These are phyloP conservation scores for Camponotus pennsylvanicus DNA, from an alignment of 1,140 invertebrate species.

Conservation along the genomic window DNA sequence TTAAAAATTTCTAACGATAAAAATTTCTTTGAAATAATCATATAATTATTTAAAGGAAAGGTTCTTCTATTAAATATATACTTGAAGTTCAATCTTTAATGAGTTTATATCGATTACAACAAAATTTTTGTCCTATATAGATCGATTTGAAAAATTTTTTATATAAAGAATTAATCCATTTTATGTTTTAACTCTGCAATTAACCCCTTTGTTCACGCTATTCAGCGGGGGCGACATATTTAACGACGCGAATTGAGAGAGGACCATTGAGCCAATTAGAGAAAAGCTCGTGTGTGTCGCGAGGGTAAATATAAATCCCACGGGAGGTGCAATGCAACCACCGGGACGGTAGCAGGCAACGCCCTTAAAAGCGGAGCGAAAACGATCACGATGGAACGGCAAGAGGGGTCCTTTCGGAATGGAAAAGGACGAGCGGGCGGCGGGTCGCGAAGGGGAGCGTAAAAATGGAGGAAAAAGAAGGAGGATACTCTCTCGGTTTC, in stretches of 20 bases:
- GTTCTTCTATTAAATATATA: neutral
- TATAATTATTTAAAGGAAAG: neutral
- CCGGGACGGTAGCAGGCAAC: slow-evolving; percentile 67
- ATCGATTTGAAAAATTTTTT: neutral
- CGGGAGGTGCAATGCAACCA: slow-evolving; percentile 47
- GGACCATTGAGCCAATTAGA: slow-evolving; percentile 39
- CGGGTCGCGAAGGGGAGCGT: slow-evolving; percentile 23
- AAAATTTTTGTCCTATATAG: neutral
- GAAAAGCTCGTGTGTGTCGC: slow-evolving; percentile 30
- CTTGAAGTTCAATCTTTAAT: neutral
- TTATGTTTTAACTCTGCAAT: neutral
- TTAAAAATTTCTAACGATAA: neutral
- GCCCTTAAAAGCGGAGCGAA: slow-evolving; percentile 66
- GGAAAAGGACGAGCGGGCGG: slow-evolving; percentile 38
- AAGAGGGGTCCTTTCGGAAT: slow-evolving; percentile 29
- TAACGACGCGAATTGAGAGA: neutral
- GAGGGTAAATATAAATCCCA: slow-evolving; percentile 57
- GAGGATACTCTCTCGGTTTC: slow-evolving; percentile 77
- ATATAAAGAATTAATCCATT: neutral
- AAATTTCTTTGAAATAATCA: neutral
- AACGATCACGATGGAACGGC: slow-evolving; percentile 27
- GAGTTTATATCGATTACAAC: neutral
- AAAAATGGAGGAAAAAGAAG: slow-evolving; percentile 73
- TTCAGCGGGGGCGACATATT: slow-evolving; percentile 25
- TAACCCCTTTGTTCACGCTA: neutral